Evolutionary conservation across 2,888 invertebrate species (phyloP).

Genomic region (Drosophila quinaria): DNA sequence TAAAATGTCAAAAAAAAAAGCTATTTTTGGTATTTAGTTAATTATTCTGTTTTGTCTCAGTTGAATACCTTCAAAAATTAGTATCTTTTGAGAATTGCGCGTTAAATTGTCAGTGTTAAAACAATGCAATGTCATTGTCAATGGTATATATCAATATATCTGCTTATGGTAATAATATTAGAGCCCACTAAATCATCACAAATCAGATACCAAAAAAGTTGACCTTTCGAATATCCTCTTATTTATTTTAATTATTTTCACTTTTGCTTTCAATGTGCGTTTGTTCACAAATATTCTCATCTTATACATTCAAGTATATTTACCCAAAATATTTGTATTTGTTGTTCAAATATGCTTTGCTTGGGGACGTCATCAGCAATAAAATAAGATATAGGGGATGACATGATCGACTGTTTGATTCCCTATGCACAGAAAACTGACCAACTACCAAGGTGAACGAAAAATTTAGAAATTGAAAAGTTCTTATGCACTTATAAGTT

Average conservation of each 20-base stretch:
- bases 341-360: conserved; percentile 6
- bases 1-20: no score
- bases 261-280: conserved; percentile 52
- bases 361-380: conserved; percentile 11
- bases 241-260: conserved; percentile 49
- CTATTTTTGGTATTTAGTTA: background rate
- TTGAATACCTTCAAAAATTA: background rate
- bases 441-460: background rate
- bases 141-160: background rate
- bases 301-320: background rate
- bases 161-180: background rate
- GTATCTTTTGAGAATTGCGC: background rate
- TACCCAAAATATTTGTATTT: conserved; percentile 10
- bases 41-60: background rate
- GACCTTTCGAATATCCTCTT: background rate
- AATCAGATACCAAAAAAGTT: background rate
- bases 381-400: background rate
- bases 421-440: background rate
- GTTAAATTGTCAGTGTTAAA: background rate
- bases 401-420: background rate
- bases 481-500: background rate
- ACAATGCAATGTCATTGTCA: background rate
- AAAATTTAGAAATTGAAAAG: background rate
- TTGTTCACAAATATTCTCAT: background rate
- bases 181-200: background rate